A percentile compares a stretch with the other conserved stretches of the same genome.
These are phyloP conservation scores for Drosophila yooni DNA, from an alignment of 2,888 invertebrate species.

Conservation along the genomic window DNA sequence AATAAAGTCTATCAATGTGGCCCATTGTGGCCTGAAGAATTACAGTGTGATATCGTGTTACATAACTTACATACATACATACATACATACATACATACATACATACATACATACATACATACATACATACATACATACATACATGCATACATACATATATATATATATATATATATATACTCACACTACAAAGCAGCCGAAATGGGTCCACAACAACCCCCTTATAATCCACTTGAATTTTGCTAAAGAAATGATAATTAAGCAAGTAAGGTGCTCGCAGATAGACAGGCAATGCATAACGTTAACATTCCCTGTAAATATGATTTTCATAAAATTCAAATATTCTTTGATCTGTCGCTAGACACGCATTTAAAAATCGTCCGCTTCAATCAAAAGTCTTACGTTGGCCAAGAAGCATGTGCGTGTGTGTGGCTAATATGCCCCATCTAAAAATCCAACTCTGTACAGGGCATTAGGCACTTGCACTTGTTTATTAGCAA, in stretches of 20 bases:
- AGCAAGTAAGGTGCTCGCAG: slow-evolving; percentile 17
- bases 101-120: not conserved
- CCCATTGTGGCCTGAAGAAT: slow-evolving; percentile 39
- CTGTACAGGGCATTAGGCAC: slow-evolving; percentile 43
- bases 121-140: not conserved
- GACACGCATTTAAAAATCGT: not conserved
- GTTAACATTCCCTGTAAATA: slow-evolving; percentile 13
- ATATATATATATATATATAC: not conserved
- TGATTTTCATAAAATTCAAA: not conserved
- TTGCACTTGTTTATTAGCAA: slow-evolving; percentile 54
- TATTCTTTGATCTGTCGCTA: not conserved
- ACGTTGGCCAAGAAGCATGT: not conserved
- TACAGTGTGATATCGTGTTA: slow-evolving; percentile 67
- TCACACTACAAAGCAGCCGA: not conserved
- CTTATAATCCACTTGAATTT: slow-evolving; percentile 49
- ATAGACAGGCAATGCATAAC: not conserved
- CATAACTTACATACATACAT: slow-evolving; percentile 10
- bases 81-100: not conserved
- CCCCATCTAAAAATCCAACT: not conserved
- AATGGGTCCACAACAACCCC: slow-evolving; percentile 17
- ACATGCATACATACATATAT: not conserved
- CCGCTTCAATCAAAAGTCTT: not conserved
- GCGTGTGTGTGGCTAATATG: not conserved
- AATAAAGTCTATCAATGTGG: not conserved
- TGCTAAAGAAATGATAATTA: slow-evolving; percentile 52